These are phyloP conservation scores for Tokudaia tokunoshimensis DNA, from an alignment of 2,797 vertebrate genomes.

Conservation along the genomic window DNA sequence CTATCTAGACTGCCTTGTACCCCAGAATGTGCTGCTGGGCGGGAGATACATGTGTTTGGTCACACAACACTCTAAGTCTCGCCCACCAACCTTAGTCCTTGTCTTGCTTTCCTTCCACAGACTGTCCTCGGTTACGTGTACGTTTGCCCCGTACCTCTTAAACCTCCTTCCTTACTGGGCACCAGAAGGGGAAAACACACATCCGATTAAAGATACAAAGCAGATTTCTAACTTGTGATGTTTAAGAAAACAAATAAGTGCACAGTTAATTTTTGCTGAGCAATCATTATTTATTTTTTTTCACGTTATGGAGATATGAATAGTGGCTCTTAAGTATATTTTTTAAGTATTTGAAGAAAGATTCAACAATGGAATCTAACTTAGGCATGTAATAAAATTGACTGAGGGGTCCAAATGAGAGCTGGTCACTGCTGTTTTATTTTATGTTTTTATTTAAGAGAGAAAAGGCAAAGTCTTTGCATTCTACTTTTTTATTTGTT, in stretches of 20 bases:
- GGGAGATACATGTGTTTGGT: not conserved
- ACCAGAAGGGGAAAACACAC: not conserved
- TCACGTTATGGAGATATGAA: not conserved
- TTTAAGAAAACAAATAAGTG: not conserved
- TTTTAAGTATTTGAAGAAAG: not conserved
- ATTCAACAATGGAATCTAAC: too few species aligned
- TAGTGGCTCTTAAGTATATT: not conserved
- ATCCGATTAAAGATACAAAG: not conserved
- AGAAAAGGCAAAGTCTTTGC: not conserved
- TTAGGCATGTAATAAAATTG: not conserved
- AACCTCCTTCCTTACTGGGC: not conserved
- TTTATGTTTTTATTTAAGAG: not conserved
- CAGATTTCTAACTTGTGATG: not conserved
- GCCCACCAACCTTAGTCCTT: rapidly evolving
- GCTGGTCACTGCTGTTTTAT: not conserved
- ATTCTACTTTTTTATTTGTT: slow-evolving; percentile 1
- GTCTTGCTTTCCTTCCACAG: not conserved
- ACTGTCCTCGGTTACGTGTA: not conserved
- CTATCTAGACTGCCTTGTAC: not conserved
- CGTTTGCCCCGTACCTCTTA: not conserved
- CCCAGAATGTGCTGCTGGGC: not conserved
- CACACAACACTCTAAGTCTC: rapidly evolving
- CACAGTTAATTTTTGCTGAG: not conserved
- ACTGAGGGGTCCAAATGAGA: not conserved
- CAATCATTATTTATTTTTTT: not conserved